phyloP scores from a whole-genome alignment of 2,113 vertebrate genomes.

The Saguinus midas region DNA sequence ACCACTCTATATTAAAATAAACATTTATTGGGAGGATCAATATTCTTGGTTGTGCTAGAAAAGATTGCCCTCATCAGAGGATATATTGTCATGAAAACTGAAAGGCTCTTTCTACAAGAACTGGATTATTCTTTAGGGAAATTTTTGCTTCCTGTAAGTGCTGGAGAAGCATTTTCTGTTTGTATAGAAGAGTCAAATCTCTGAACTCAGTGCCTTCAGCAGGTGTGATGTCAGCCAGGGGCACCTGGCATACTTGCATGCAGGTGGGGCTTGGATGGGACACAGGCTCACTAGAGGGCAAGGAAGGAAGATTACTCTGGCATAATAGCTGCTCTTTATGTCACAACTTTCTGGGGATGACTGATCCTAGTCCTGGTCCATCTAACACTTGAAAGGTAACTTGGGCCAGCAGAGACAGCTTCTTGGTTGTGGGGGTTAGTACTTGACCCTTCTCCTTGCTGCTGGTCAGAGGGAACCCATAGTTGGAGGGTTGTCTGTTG shows the following conservation, averaged over 20 bases:
- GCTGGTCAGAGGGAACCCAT: too few relatives aligned
- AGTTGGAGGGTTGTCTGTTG: neutral
- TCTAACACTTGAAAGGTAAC: neutral
- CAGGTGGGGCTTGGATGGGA: neutral
- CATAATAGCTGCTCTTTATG: neutral
- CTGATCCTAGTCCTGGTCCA: neutral
- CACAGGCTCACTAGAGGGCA: neutral
- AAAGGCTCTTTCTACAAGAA: neutral
- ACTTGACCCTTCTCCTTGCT: neutral
- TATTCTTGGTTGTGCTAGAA: neutral
- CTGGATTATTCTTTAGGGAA: neutral
- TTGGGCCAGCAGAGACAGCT: neutral
- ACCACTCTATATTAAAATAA: constrained; percentile 4
- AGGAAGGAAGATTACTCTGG: neutral
- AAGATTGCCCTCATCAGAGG: neutral
- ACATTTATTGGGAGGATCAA: constrained; percentile 12
- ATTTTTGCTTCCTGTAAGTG: neutral
- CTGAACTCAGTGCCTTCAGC: neutral
- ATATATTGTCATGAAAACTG: neutral
- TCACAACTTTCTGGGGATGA: neutral
- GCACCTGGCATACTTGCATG: neutral
- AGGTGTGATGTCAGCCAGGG: neutral
- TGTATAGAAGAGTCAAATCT: neutral
- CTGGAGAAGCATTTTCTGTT: constrained; percentile 34
- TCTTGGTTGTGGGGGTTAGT: neutral